phyloP scores from a whole-genome alignment of 2,888 invertebrate species.

The Apotomis capreana region DNA sequence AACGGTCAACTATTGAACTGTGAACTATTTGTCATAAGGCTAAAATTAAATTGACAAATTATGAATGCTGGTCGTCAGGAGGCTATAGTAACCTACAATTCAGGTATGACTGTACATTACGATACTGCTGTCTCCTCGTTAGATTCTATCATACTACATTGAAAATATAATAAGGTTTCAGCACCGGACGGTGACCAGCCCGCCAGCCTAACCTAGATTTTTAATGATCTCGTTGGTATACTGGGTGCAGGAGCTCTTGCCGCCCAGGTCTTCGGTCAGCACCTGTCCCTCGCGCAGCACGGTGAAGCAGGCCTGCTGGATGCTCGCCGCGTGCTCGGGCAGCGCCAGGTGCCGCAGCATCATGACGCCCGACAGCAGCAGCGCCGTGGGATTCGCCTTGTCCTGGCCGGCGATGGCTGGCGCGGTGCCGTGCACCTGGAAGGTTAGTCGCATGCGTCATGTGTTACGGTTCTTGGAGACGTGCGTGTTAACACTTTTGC shows the following conservation, averaged over 20 bases:
- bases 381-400: conserved; percentile 98
- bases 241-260: conserved; percentile 94
- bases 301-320: conserved; percentile 92
- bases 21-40: no score
- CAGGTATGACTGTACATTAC: no score
- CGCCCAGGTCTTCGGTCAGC: conserved; percentile 97
- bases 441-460: conserved; percentile 35
- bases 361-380: conserved; percentile 98
- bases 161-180: no score
- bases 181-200: conserved; percentile 13
- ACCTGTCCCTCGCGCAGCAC: conserved; percentile 92
- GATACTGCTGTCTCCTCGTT: no score
- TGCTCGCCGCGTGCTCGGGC: conserved; percentile 87
- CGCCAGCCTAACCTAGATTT: conserved; percentile 54
- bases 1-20: no score
- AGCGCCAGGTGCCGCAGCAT: conserved; percentile 97
- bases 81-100: no score
- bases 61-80: no score
- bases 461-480: neutral
- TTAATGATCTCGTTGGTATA: conserved; percentile 94
- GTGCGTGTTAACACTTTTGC: neutral
- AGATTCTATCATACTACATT: no score
- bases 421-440: conserved; percentile 97
- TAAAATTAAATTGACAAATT: no score
- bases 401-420: conserved; percentile 98